Conservation (phyloP, 2,797 vertebrate genomes). For the Eospalax fontanierii region DNA sequence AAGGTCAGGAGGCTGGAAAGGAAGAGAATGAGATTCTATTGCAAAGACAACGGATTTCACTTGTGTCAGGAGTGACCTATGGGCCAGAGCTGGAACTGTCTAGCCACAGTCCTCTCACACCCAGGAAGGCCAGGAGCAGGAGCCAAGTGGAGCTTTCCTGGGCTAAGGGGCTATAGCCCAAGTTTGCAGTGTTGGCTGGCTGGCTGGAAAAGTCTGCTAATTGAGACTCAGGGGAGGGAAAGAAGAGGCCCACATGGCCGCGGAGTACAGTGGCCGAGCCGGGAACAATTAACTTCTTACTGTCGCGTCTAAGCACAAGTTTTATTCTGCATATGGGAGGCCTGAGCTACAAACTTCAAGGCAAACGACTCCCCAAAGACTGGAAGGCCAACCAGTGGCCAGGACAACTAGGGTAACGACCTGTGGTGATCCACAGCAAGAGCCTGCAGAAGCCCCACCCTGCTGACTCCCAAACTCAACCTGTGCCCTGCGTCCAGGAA, state of each 20-base stretch:
- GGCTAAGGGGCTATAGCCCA: not conserved
- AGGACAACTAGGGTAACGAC: not conserved
- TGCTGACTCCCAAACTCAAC: not conserved
- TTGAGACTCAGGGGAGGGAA: constrained; percentile 63
- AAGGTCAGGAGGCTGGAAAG: not conserved
- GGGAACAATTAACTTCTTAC: constrained; percentile 50
- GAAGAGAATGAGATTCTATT: not conserved
- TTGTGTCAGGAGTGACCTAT: not conserved
- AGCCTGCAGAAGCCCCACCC: not conserved
- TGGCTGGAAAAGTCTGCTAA: constrained; percentile 65
- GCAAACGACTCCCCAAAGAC: not conserved
- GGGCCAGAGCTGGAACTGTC: fast-evolving
- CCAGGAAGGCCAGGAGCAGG: not conserved
- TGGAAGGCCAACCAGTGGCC: not conserved
- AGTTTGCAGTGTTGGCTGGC: not conserved
- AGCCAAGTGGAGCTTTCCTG: not conserved
- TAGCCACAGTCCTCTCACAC: not conserved
- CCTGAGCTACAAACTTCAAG: constrained; percentile 34
- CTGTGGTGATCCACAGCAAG: not conserved
- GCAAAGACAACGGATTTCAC: not conserved
- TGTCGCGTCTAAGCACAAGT: constrained; percentile 18
- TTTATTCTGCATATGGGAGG: constrained; percentile 35
- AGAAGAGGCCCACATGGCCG: not conserved
- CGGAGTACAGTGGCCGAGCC: constrained; percentile 38
- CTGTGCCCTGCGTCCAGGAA: fast-evolving